Percentiles rank a stretch among this genome's conserved stretches.
Conservation (phyloP, 2,113 vertebrate species). For the Pangasianodon gigas region DNA sequence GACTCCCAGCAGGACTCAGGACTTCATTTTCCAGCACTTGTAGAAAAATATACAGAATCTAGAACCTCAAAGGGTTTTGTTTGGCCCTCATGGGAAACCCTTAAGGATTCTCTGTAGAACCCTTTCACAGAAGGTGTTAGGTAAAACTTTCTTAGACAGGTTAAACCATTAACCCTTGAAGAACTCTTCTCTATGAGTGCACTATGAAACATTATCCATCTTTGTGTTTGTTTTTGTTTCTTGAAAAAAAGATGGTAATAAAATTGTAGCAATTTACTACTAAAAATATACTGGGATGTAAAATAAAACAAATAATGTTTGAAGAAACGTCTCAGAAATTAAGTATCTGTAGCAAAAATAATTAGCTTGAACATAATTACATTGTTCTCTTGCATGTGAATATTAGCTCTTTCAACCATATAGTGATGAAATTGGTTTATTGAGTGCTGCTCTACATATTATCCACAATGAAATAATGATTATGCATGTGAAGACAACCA, state of each 20-base stretch:
- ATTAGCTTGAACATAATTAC: too few relatives aligned
- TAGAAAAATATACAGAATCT: not conserved
- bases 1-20: not conserved
- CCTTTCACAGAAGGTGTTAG: not conserved
- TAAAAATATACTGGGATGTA: too few relatives aligned
- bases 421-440: not conserved
- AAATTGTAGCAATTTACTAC: too few relatives aligned
- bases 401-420: not conserved
- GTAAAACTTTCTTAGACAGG: too few relatives aligned
- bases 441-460: not conserved
- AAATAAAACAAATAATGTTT: too few relatives aligned
- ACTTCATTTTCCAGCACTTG: not conserved
- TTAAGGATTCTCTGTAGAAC: not conserved
- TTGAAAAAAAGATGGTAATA: too few relatives aligned
- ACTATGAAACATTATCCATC: too few relatives aligned
- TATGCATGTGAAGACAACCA: not conserved
- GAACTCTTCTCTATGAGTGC: not conserved
- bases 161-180: not conserved
- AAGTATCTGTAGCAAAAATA: too few relatives aligned
- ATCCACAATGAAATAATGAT: not conserved
- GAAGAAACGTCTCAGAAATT: too few relatives aligned
- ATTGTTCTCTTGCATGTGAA: not conserved
- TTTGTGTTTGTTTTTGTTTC: too few relatives aligned
- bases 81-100: not conserved
- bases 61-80: not conserved